Base-by-base conservation (phyloP, 53 echinoderm and acorn worm genomes). In the Holothuria leucospilota region DNA sequence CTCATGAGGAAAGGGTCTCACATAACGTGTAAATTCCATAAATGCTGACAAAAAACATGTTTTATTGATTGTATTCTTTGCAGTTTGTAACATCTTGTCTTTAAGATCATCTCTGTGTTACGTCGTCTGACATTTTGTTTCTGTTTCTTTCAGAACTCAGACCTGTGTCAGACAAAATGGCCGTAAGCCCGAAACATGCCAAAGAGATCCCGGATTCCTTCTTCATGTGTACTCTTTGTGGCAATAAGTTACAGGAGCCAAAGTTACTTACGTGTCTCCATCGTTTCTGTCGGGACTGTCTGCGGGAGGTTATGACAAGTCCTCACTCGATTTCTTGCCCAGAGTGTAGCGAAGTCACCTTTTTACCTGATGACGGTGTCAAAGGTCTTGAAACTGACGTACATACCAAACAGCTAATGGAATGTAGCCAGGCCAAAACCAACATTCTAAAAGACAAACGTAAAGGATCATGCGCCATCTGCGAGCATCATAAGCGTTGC, bases 301-400 rank as follows among this genome's bases (percentile, higher is more conserved):
- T 80, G 29, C 13, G 13, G 6, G 39, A 27, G 15, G 18, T 42
- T 27, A 38, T 13, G 29, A 26, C 34, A 13, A 60, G 21, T 61
- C 30, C 15, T 1, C 53, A 75, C 2, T 49, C 13, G 25, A 51
- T 75, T 20, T 51, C 27, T 25, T 80, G 80, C 53, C 59, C 59
- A 6, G 56, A 51, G 13, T 80, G 80, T 29, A 61, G 34, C 21
- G 61, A 59, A 20, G 80, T 80, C 80, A 80, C 80, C 15, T 27
- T 38, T 20, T 26, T 80, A 0, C 80, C 80, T n/a, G 34, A 6
- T 20, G 56, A 61, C 18, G 80, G 80, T 20, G 61, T 80, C 29
- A 56, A 24, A 28, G 80, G 61, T 20, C 56, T 80, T 39, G 80
- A 80, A 61, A 80, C 80, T 5, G 80, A 80, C 61, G 80, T 80